Base-by-base conservation (phyloP, 2,113 vertebrate genomes). In the Caranx melampygus region DNA sequence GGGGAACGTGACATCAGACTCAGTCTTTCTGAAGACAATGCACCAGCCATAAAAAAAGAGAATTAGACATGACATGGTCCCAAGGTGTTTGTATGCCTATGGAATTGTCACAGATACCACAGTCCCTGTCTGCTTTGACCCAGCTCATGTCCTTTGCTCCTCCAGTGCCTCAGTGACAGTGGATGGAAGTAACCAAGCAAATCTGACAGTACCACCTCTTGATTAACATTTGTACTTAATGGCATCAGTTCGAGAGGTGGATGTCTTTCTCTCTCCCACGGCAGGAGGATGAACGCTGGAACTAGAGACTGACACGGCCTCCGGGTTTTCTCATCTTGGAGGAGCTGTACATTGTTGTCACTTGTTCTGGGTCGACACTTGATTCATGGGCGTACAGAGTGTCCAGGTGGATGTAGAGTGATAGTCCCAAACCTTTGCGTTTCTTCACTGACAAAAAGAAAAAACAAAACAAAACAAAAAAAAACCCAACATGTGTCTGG, bases 341-440 rank as follows among this genome's bases (percentile, higher is more conserved):
- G 51, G 31, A 51, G 47, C 20, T 82, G 40, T 65, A 83, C 69
- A 83, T 59, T 66, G 66, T 64, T 63, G 51, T 68, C 70, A 1
- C 59, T 67, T 78, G n/a, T 62, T 75, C 45, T 44, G 9, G 0
- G 15, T 31, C 16, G 26, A 78, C 44, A 59, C 66, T 66, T 70
- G 16, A 77, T 79, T 55, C 54, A 42, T 44, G 26, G 1, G 35
- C 76, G 72, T 73, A 18, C 31, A 65, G 42, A 69, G 60, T 68
- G 44, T 82, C 55, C 44, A 33, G 49, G 13, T 45, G 13, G 45
- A 42, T 4, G 2, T 61, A 16, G 0, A 45, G 20, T 58, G n/a
- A 55, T 20, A 0, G 20, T 73, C 52, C 42, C 13, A 34, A 67
- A 37, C 26, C 44, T 42, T 20, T 34, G 20, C 57, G 8, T 59